Base-by-base conservation (phyloP, 2,797 vertebrate species). In the Notolabrus celidotus region DNA sequence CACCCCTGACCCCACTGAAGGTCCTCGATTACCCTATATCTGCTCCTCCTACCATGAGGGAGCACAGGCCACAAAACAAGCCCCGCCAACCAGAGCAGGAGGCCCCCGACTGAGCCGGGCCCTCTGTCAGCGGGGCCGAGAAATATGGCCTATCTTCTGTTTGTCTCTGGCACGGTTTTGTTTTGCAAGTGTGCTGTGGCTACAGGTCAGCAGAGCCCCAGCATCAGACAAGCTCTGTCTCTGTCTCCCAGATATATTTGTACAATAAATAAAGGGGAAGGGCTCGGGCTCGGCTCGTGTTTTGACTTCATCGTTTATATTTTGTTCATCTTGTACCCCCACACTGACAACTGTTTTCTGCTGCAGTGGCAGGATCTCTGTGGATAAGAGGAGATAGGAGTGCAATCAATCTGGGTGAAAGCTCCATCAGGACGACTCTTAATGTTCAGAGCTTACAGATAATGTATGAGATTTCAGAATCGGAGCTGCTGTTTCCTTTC, bases 151-250 rank as follows among this genome's bases (percentile, higher is more conserved):
- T 92, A 91, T 93, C 92, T 90, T 20, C 53, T 92, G 84, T 93
- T 92, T 92, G 89, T 93, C 86, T 92, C 79, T 64, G 78, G 64
- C 87, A 77, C 36, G 19, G 56, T 86, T 80, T 90, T 92, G 93
- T 93, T 93, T 92, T 92, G 91, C 85, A 58, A 86, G 86, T 65
- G 88, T 93, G 92, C 91, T 93, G 90, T 93, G 92, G 67, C 92
- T 93, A 90, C 85, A 83, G 85, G 63, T 73, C 70, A 72, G 77
- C 12, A 15, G 70, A 71, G 75, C 71, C 81, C 73, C 47, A 60
- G 85, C 74, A 75, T 82, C 88, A 87, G 86, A 88, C 88, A 73
- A 76, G 74, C 88, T 84, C 87, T 89, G 90, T 92, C 91, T 91
- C 91, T 89, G 90, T 92, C 90, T 88, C 85, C 58, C 67, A 89